phyloP scores from a whole-genome alignment of 2,888 invertebrate species.

The Drosophila formosana region DNA sequence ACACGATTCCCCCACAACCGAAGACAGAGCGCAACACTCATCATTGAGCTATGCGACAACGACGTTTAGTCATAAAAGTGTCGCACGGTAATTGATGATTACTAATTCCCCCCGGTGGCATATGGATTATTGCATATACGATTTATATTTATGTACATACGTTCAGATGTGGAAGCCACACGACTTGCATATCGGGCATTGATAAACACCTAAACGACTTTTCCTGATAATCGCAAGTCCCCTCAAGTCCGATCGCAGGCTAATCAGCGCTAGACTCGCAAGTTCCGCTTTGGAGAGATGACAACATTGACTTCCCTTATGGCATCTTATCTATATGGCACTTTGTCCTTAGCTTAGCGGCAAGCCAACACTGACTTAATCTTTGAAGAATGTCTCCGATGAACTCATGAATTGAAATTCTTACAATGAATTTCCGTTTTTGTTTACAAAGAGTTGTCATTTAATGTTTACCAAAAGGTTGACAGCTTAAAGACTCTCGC shows the following conservation, averaged over 20 bases:
- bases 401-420: slow-evolving; percentile 13
- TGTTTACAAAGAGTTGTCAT: not conserved
- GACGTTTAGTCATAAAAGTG: slow-evolving; percentile 69
- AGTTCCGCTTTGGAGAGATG: slow-evolving; percentile 35
- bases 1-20: slow-evolving; percentile 52
- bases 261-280: slow-evolving; percentile 9
- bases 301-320: slow-evolving; percentile 34
- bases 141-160: not conserved
- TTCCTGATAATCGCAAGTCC: slow-evolving; percentile 36
- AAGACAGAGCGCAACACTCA: slow-evolving; percentile 48
- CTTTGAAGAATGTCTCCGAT: not conserved
- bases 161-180: not conserved
- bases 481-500: not conserved
- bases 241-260: not conserved
- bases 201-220: slow-evolving; percentile 34
- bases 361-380: slow-evolving; percentile 6
- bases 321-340: slow-evolving; percentile 9
- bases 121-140: slow-evolving; percentile 22
- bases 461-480: not conserved
- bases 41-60: slow-evolving; percentile 53
- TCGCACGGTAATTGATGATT: slow-evolving; percentile 71
- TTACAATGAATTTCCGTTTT: not conserved
- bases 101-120: slow-evolving; percentile 59
- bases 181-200: slow-evolving; percentile 12
- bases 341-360: slow-evolving; percentile 6